These are phyloP conservation scores for Luperina testacea DNA, from an alignment of 2,888 invertebrate species.

Conservation along the genomic window DNA sequence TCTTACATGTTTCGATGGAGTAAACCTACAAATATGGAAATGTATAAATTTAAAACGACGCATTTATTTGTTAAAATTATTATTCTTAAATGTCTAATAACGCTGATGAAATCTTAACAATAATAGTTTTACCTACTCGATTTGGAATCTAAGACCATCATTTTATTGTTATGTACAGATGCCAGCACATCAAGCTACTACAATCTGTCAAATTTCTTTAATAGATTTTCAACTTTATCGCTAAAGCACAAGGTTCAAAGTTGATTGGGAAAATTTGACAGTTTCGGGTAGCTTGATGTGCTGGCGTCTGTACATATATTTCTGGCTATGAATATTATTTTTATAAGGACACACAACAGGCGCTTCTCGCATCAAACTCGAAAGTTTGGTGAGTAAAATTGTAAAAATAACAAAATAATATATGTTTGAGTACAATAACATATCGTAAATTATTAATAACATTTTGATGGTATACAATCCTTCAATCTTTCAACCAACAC, in stretches of 20 bases:
- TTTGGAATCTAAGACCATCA: background rate
- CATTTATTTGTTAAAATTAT: too few species aligned
- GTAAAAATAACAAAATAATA: too few species aligned
- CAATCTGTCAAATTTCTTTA: too few species aligned
- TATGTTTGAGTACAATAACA: too few species aligned
- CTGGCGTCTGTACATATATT: too few species aligned
- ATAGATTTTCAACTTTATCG: too few species aligned
- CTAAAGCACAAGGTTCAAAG: too few species aligned
- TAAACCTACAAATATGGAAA: background rate
- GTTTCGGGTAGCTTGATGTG: too few species aligned
- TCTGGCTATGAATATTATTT: background rate
- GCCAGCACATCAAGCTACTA: too few species aligned
- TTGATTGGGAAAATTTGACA: too few species aligned
- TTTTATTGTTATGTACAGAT: background rate
- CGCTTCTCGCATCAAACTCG: too few species aligned
- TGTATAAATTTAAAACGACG: background rate
- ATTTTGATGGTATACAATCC: background rate
- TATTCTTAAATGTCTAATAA: background rate
- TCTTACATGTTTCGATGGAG: background rate
- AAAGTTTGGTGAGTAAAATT: too few species aligned
- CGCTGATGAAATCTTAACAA: background rate
- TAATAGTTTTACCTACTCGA: background rate
- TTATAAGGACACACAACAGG: background rate
- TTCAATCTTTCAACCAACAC: background rate
- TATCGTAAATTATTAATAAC: background rate